Conservation (phyloP, 2,797 vertebrate genomes). For the Chelonia mydas region DNA sequence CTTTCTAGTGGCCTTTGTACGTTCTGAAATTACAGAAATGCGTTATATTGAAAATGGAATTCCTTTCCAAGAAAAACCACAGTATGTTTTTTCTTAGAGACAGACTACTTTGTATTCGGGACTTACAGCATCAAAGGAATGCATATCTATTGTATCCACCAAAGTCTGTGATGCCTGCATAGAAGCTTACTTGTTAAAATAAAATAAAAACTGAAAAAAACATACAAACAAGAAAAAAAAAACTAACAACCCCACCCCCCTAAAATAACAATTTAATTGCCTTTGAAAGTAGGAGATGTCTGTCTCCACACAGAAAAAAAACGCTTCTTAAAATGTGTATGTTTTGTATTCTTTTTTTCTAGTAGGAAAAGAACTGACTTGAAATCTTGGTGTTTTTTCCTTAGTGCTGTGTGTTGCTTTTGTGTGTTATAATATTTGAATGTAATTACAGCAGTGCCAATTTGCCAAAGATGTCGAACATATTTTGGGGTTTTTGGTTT, state of each 20-base stretch:
- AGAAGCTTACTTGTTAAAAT: conserved; percentile 87
- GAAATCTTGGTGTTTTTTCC: conserved; percentile 94
- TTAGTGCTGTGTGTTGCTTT: conserved; percentile 95
- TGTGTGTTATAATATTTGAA: conserved; percentile 99
- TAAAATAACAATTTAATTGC: conserved; percentile 83
- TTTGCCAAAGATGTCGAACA: conserved; percentile 99
- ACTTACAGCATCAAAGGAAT: conserved; percentile 78
- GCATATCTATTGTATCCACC: conserved; percentile 86
- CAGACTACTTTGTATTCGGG: conserved; percentile 74
- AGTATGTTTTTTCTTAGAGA: conserved; percentile 63
- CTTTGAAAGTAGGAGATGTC: conserved; percentile 88
- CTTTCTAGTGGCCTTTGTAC: conserved; percentile 96
- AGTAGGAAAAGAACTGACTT: conserved; percentile 93
- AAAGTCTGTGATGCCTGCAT: conserved; percentile 95
- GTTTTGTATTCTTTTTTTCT: conserved; percentile 99
- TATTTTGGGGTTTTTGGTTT: conserved; percentile 80
- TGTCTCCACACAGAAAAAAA: conserved; percentile 84
- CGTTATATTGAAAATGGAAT: conserved; percentile 72
- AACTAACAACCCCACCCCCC: neutral
- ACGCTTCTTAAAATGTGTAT: conserved; percentile 97
- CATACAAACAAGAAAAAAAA: conserved; percentile 31
- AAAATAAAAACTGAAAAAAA: conserved; percentile 69
- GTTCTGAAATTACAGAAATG: conserved; percentile 86
- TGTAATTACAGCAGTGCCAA: conserved; percentile 99
- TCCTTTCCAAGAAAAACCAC: conserved; percentile 64